These are phyloP conservation scores for Ophiothrix spiculata DNA, from an alignment of 35 echinoderm and acorn worm species.

Conservation along the genomic window DNA sequence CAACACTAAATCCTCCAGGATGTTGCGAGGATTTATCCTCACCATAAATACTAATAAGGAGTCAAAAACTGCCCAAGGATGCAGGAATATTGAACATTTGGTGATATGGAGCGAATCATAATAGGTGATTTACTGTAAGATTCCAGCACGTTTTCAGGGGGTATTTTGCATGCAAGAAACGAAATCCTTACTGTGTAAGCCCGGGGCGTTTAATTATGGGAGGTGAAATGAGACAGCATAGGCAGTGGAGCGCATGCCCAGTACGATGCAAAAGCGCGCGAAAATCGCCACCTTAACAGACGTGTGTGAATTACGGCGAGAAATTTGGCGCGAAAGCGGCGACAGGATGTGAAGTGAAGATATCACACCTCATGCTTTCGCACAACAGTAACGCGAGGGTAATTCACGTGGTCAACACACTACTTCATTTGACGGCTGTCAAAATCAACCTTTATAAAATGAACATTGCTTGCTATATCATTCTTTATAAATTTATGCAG, in stretches of 20 bases:
- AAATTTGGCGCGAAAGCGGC: conserved; percentile 37
- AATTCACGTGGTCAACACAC: not conserved
- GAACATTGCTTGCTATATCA: not conserved
- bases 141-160: conserved; percentile 2
- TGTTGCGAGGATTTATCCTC: not conserved
- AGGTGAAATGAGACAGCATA: conserved; percentile 6
- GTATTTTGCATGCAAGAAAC: not conserved
- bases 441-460: not conserved
- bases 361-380: conserved; percentile 29
- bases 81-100: conserved; percentile 3
- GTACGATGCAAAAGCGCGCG: conserved; percentile 15
- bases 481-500: not conserved
- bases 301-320: conserved; percentile 33
- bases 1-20: not conserved
- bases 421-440: not conserved
- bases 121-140: conserved; percentile 4
- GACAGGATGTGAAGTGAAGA: conserved; percentile 33
- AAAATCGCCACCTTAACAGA: conserved; percentile 40
- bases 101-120: conserved; percentile 5
- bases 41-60: conserved; percentile 16
- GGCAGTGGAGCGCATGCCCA: not conserved
- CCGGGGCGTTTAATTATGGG: conserved; percentile 10
- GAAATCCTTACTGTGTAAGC: conserved; percentile 9
- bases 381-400: conserved; percentile 29
- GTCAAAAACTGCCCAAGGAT: not conserved